Conservation (phyloP, 2,113 vertebrate genomes). For the Odontesthes bonariensis region DNA sequence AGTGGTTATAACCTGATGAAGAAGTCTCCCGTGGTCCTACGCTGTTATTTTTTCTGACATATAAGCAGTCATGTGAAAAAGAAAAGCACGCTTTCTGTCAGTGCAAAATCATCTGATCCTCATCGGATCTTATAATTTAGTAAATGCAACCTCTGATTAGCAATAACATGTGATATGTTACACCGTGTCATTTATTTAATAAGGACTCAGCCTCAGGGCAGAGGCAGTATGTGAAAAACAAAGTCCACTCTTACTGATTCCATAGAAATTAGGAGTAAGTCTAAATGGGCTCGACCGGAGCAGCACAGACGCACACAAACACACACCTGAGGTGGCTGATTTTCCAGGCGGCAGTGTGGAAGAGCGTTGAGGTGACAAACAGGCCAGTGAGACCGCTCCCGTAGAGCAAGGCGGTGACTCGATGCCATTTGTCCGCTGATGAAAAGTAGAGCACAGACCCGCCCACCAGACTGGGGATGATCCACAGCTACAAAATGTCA, state of each 20-base stretch:
- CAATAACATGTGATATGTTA: background rate
- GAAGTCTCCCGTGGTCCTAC: background rate
- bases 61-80: background rate
- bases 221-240: background rate
- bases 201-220: background rate
- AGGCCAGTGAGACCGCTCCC: conserved; percentile 90
- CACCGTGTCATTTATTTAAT: background rate
- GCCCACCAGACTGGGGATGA: conserved; percentile 91
- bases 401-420: conserved; percentile 90
- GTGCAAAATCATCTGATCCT: background rate
- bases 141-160: background rate
- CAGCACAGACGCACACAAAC: background rate
- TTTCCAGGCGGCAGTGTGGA: conserved; percentile 93
- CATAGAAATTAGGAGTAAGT: background rate
- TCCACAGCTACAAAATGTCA: conserved; percentile 86
- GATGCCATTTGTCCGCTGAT: conserved; percentile 88
- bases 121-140: background rate
- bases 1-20: background rate
- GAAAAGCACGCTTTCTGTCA: background rate
- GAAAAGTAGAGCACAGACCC: conserved; percentile 90
- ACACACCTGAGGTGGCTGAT: conserved; percentile 89
- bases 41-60: background rate
- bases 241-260: background rate
- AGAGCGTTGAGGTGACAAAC: conserved; percentile 91
- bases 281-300: background rate